Percentiles rank a stretch among this genome's conserved stretches.
These are phyloP conservation scores for Arion vulgaris DNA, from an alignment of 1,140 invertebrate species.

Conservation along the genomic window DNA sequence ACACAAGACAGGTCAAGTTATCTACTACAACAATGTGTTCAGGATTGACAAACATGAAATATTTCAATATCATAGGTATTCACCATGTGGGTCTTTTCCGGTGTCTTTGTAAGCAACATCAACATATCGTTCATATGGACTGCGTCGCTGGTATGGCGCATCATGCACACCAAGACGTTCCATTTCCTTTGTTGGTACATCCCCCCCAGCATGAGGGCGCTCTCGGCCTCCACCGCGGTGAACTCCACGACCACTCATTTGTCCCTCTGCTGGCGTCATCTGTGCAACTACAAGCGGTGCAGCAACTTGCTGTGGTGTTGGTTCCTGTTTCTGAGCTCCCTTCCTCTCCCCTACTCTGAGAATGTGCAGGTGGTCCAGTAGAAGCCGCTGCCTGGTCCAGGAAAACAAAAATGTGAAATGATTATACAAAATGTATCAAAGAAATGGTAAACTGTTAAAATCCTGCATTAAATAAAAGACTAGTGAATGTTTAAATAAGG, in stretches of 20 bases:
- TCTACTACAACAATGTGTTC: too few species aligned
- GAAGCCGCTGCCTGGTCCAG: background rate
- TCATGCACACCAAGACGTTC: background rate
- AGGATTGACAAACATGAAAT: too few species aligned
- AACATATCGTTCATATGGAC: background rate
- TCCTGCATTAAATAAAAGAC: too few species aligned
- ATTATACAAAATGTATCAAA: too few species aligned
- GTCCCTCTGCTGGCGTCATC: background rate
- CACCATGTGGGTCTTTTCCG: background rate
- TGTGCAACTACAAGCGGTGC: background rate
- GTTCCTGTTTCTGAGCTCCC: background rate
- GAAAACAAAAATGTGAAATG: slow-evolving; percentile 1
- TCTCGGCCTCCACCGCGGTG: slow-evolving; percentile 18
- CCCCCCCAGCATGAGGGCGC: background rate
- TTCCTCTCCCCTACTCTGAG: background rate
- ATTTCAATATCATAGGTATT: too few species aligned
- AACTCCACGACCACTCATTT: slow-evolving; percentile 2
- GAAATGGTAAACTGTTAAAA: too few species aligned
- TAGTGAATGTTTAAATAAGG: too few species aligned
- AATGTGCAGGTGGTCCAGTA: background rate
- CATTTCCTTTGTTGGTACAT: slow-evolving; percentile 13
- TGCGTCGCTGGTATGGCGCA: background rate
- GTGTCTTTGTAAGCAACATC: background rate
- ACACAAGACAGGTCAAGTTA: too few species aligned
- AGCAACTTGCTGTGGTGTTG: background rate